A percentile compares a stretch with the other conserved stretches of the same genome.
These are phyloP conservation scores for Luidia sarsii DNA, from an alignment of 53 echinoderm and acorn worm genomes.

Conservation along the genomic window DNA sequence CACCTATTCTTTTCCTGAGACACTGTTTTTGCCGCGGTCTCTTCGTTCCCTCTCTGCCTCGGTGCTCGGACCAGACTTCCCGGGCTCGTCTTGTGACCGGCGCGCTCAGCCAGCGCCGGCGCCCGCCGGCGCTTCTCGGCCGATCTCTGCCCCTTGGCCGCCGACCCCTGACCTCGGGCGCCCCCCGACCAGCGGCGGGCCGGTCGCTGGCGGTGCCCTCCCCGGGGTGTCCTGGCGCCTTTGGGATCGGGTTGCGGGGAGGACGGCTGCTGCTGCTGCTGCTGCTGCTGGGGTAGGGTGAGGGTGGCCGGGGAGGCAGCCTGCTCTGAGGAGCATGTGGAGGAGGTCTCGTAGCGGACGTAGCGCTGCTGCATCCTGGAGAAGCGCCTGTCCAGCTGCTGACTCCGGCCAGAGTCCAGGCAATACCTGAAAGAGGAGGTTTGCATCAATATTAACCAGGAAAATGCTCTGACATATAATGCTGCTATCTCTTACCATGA, in stretches of 20 bases:
- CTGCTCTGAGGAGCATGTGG: constrained; percentile 78
- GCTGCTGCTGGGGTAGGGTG: constrained; percentile 30
- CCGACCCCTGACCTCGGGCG: constrained; percentile 4
- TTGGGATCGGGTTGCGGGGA: constrained; percentile 6
- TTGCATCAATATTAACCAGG: too few species aligned
- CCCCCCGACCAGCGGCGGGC: constrained; percentile 9
- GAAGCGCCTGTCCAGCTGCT: constrained; percentile 49
- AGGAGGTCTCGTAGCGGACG: constrained; percentile 73
- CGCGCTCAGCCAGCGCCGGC: constrained; percentile 2
- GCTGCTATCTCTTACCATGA: too few species aligned
- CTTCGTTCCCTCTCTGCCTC: too few species aligned
- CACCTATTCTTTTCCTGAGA: constrained; percentile 32
- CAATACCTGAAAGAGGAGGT: constrained; percentile 66
- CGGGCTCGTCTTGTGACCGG: constrained; percentile 28
- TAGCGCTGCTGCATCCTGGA: constrained; percentile 64
- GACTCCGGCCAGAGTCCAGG: constrained; percentile 54
- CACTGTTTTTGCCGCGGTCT: too few species aligned
- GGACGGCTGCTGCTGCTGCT: neutral
- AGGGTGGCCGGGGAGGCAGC: constrained; percentile 67
- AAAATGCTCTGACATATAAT: too few species aligned
- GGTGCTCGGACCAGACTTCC: too few species aligned
- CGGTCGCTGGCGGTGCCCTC: constrained; percentile 10
- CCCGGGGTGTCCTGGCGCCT: neutral
- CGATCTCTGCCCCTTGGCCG: constrained; percentile 21
- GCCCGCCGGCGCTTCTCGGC: constrained; percentile 28